These are phyloP conservation scores for Amorpha juglandis DNA, from an alignment of 2,888 invertebrate species.

Conservation along the genomic window DNA sequence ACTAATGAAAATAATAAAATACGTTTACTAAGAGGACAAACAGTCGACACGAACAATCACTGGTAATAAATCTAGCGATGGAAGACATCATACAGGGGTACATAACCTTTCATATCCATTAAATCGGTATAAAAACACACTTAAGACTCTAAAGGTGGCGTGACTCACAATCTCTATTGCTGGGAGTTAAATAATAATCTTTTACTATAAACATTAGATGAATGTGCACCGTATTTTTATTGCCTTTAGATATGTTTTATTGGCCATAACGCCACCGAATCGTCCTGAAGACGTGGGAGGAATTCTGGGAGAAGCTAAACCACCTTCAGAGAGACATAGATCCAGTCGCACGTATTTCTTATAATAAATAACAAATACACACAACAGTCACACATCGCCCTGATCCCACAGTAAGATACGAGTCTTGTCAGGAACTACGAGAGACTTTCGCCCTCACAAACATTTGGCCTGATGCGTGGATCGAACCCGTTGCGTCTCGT, in stretches of 20 bases:
- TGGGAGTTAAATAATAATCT: constrained; percentile 15
- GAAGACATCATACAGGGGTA: neutral
- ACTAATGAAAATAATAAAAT: neutral
- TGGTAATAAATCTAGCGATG: neutral
- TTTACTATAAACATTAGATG: constrained; percentile 21
- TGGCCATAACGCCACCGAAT: constrained; percentile 24
- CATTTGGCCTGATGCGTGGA: too few relatives aligned
- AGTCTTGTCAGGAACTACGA: too few relatives aligned
- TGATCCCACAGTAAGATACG: too few relatives aligned
- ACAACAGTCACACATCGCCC: too few relatives aligned
- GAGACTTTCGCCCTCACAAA: too few relatives aligned
- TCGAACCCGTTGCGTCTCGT: too few relatives aligned
- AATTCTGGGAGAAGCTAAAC: neutral
- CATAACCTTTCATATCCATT: constrained; percentile 10
- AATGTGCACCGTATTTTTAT: constrained; percentile 27
- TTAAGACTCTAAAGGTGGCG: constrained; percentile 8
- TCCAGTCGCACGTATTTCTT: neutral
- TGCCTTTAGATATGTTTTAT: constrained; percentile 28
- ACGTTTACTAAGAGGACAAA: neutral
- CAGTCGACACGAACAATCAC: neutral
- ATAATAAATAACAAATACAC: too few relatives aligned
- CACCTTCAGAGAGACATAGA: neutral
- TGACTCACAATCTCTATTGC: constrained; percentile 7
- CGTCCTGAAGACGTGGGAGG: neutral
- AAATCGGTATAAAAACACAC: constrained; percentile 7